phyloP scores from a whole-genome alignment of 2,113 vertebrate genomes.

The Erpornis zantholeuca region DNA sequence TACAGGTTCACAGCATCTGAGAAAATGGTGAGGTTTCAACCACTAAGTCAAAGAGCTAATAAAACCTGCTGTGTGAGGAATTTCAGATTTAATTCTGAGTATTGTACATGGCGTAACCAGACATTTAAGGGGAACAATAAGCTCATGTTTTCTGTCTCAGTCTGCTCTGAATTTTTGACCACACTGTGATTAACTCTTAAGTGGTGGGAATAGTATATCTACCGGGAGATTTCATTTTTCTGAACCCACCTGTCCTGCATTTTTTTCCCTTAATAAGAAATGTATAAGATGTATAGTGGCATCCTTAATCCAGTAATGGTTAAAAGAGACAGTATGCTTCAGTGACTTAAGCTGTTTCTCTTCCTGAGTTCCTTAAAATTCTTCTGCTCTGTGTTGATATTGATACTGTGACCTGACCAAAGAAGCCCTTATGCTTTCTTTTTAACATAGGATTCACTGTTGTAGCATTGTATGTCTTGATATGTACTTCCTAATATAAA shows the following conservation, averaged over 20 bases:
- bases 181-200: background rate
- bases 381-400: background rate
- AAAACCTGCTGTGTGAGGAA: background rate
- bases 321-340: background rate
- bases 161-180: background rate
- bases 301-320: background rate
- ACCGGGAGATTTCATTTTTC: background rate
- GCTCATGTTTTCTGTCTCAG: background rate
- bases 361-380: background rate
- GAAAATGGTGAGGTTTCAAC: background rate
- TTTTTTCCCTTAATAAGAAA: background rate
- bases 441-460: background rate
- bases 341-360: background rate
- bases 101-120: background rate
- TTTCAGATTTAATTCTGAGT: background rate
- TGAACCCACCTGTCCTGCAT: background rate
- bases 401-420: background rate
- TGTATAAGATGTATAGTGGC: accelerated
- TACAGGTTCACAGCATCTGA: background rate
- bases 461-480: background rate
- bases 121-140: background rate
- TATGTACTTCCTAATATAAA: background rate
- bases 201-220: background rate
- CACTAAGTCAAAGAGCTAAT: background rate
- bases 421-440: background rate